Conservation (phyloP, 1,140 invertebrate species). For the Zaprionus africanus region DNA sequence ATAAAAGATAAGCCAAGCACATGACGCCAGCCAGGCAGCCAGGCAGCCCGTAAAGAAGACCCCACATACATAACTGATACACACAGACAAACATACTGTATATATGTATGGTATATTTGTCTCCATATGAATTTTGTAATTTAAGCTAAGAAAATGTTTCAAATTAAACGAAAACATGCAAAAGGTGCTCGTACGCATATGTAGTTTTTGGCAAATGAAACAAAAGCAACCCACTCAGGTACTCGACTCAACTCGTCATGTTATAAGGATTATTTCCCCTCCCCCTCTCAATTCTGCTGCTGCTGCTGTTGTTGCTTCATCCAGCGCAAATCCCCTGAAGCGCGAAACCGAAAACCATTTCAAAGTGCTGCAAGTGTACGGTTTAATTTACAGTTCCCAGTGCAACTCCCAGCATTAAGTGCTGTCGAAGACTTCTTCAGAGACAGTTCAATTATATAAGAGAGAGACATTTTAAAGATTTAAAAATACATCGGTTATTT, state of each 20-base stretch:
- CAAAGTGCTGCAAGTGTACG: slow-evolving; percentile 4
- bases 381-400: slow-evolving; percentile 24
- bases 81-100: neutral
- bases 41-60: slow-evolving; percentile 7
- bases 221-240: slow-evolving; percentile 62
- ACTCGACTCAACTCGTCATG: neutral
- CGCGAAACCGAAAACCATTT: slow-evolving; percentile 9
- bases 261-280: slow-evolving; percentile 22
- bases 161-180: slow-evolving; percentile 79
- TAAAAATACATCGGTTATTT: no score
- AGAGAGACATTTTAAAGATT: no score
- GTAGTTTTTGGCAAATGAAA: slow-evolving; percentile 79
- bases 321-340: neutral
- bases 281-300: neutral
- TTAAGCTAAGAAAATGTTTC: slow-evolving; percentile 77
- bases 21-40: slow-evolving; percentile 16
- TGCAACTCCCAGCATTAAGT: neutral
- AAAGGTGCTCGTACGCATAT: slow-evolving; percentile 32
- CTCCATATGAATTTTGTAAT: slow-evolving; percentile 64
- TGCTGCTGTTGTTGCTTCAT: neutral
- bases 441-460: neutral
- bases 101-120: slow-evolving; percentile 16
- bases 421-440: neutral
- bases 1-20: slow-evolving; percentile 45
- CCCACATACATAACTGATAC: slow-evolving; percentile 3